These are phyloP conservation scores for Buathra laborator DNA, from an alignment of 2,888 invertebrate species.

Conservation along the genomic window DNA sequence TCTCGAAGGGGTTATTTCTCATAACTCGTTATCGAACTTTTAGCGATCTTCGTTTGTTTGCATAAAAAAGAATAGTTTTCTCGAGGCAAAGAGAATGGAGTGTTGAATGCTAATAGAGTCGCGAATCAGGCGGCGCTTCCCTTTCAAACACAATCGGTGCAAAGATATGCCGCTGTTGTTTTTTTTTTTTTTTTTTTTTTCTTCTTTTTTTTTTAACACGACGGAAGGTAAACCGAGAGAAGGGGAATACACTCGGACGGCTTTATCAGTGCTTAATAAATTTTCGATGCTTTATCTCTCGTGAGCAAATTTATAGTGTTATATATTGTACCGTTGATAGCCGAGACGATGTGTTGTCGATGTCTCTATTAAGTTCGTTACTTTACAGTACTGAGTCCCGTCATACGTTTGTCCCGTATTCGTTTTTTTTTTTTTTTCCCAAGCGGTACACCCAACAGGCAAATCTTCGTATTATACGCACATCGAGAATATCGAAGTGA, in stretches of 20 bases:
- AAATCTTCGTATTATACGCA: not conserved
- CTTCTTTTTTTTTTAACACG: not conserved
- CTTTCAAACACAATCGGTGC: not conserved
- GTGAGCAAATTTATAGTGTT: constrained; percentile 74
- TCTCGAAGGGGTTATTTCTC: not conserved
- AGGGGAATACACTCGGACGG: constrained; percentile 24
- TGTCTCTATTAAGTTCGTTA: constrained; percentile 17
- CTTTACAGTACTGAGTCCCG: not conserved
- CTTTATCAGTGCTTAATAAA: constrained; percentile 69
- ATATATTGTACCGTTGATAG: constrained; percentile 74
- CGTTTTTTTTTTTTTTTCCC: not conserved
- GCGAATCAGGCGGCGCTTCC: not conserved
- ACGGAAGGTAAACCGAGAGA: not conserved
- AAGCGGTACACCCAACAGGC: not conserved
- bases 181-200: too few species aligned
- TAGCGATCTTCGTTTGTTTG: constrained; percentile 44
- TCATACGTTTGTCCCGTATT: not conserved
- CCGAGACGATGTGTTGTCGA: constrained; percentile 51
- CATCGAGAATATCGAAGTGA: not conserved
- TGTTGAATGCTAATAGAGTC: not conserved
- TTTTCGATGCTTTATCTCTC: constrained; percentile 65
- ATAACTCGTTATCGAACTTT: not conserved
- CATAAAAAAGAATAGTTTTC: constrained; percentile 44
- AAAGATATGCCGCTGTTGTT: constrained; percentile 23
- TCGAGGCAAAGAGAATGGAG: not conserved